A percentile compares a stretch with the other conserved stretches of the same genome.
phyloP scores from a whole-genome alignment of 37 sponge, comb jelly and placozoan species.

The Theonella swinhoei region DNA sequence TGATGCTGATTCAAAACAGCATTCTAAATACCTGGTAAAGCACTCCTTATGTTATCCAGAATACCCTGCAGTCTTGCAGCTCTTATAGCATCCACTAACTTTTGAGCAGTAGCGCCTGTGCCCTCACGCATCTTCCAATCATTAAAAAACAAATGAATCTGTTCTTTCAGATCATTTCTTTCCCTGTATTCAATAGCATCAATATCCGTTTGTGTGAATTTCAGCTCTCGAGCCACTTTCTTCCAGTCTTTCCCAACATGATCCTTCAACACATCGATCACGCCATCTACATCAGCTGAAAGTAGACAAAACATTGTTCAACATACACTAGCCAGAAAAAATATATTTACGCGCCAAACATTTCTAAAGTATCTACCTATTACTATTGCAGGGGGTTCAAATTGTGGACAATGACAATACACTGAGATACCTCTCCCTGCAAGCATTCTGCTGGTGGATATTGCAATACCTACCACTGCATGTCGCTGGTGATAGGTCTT shows the following conservation, averaged over 20 bases:
- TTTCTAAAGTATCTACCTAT: too few species aligned
- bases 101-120: slow-evolving; percentile 3
- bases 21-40: too few species aligned
- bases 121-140: slow-evolving; percentile 24
- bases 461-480: too few species aligned
- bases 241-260: slow-evolving; percentile 44
- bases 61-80: slow-evolving; percentile 8
- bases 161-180: slow-evolving; percentile 1
- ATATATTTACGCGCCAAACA: background rate
- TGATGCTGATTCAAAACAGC: too few species aligned
- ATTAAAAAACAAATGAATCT: slow-evolving; percentile 20
- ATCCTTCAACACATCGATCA: slow-evolving; percentile 3
- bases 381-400: too few species aligned
- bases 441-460: too few species aligned
- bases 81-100: slow-evolving; percentile 3
- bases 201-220: slow-evolving; percentile 17
- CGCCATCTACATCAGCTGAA: background rate
- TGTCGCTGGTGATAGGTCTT: too few species aligned
- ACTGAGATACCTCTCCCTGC: too few species aligned
- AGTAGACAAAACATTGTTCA: too few species aligned
- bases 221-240: slow-evolving; percentile 23
- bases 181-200: slow-evolving; percentile 35
- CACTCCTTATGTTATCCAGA: too few species aligned
- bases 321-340: background rate
- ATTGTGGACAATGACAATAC: too few species aligned